Base-by-base conservation (phyloP, 1,140 invertebrate genomes). In the Pseudoatta argentina region DNA sequence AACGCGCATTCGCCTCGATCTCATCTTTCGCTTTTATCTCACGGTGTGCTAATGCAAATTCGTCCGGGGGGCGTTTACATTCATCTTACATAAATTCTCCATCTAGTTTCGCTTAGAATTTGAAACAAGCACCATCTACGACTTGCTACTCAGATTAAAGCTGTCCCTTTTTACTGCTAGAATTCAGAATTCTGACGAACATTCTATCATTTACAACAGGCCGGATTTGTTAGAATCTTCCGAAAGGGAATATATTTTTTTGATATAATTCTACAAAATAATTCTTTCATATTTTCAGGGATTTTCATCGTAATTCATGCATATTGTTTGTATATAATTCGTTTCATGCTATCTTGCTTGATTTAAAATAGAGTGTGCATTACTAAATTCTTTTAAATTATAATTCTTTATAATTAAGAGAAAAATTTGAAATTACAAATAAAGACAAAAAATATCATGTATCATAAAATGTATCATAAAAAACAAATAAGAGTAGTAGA, bases 21-120 rank as follows among this genome's bases (percentile, higher is more conserved):
- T 82, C 72, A 61, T 82, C 79, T 73, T 30, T 61, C 39, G 34
- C 39, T 24, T 73, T 82, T 83, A 69, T 83, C 18, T 83, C 69
- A 53, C 34, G 51, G 10, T 18, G 30, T 16, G n/a, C 14, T 83
- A 73, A 83, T 61, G 69, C 69, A 83, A 73, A 73, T 83, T 83
- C 69, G 27, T 73, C 55, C 79, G 34, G 34, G 53, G 69, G 57
- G 8, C 69, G n/a, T 61, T 75, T 83, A 83, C 69, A 73, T 82
- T 82, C 51, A 18, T 16, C 24, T 51, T 34, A 61, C n/a, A 83
- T 57, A 48, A 73, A 83, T 61, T 83, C 59, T 75, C 55, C 24
- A 51, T 10, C n/a, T 73, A 44, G 34, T 82, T 82, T 82, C 24
- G 39, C 24, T 27, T 44, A 59, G 12, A 83, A 64, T 14, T 21